Evolutionary conservation across 2,113 vertebrate species (phyloP).

Genomic region (Galeopterus variegatus): DNA sequence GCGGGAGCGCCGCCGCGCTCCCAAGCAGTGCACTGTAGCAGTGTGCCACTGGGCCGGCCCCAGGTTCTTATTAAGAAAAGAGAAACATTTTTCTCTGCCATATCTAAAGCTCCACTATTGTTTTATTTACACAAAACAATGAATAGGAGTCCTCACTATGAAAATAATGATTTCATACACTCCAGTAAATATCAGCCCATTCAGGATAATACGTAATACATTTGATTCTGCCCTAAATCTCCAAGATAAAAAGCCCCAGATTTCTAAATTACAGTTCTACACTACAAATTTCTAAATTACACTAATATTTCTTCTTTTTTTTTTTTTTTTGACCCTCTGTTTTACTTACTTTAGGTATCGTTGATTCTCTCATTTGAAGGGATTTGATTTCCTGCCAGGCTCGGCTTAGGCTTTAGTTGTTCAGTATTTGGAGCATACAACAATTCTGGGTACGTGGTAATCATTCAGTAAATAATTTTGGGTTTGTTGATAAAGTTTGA

Average conservation of each 20-base stretch:
- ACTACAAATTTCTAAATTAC: neutral
- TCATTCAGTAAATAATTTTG: neutral
- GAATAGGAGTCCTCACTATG: neutral
- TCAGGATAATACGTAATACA: neutral
- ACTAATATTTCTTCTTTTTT: neutral
- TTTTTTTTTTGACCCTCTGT: too few relatives aligned
- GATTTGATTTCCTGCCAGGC: neutral
- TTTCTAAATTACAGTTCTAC: neutral
- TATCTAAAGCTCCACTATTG: rapidly evolving
- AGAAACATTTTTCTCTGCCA: neutral
- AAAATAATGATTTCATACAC: neutral
- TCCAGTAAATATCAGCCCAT: neutral
- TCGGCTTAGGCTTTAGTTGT: rapidly evolving
- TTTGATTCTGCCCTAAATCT: neutral
- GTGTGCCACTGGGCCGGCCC: too few relatives aligned
- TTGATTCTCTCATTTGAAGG: neutral
- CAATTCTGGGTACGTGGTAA: neutral
- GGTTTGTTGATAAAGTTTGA: neutral
- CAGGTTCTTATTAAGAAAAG: neutral
- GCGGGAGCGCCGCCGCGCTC: too few relatives aligned
- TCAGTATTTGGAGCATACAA: rapidly evolving
- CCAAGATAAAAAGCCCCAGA: neutral
- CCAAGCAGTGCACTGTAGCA: too few relatives aligned
- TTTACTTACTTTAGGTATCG: neutral
- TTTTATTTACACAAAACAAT: neutral